phyloP scores from a whole-genome alignment of 2,888 invertebrate species.

The Coelinius sp. region DNA sequence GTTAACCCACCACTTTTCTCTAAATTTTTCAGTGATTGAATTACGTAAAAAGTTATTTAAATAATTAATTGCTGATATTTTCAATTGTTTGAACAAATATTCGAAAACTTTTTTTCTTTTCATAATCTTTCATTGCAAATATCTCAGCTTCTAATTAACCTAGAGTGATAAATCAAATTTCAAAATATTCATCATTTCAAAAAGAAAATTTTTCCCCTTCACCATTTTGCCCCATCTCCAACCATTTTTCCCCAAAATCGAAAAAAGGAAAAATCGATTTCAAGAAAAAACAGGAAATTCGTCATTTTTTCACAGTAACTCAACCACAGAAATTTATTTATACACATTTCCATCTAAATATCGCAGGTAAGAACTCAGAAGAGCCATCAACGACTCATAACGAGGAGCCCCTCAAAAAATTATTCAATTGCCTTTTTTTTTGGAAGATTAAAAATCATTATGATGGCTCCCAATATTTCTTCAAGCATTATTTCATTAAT shows the following conservation, averaged over 20 bases:
- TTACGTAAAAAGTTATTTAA: background rate
- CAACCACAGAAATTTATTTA: background rate
- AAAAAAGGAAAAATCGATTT: too few relatives aligned
- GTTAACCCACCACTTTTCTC: background rate
- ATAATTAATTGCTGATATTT: background rate
- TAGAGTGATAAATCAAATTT: background rate
- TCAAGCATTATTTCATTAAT: slow-evolving; percentile 6
- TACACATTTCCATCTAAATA: slow-evolving; percentile 21
- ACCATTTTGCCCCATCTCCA: background rate
- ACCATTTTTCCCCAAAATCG: too few relatives aligned
- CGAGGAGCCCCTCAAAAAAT: background rate
- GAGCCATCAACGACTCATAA: slow-evolving; percentile 4
- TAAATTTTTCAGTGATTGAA: slow-evolving; percentile 2
- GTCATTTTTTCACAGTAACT: background rate
- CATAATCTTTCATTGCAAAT: background rate
- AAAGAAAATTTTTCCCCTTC: background rate
- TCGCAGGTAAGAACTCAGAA: slow-evolving; percentile 13
- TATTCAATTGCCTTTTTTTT: background rate
- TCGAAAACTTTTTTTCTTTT: background rate
- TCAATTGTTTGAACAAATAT: background rate
- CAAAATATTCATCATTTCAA: background rate
- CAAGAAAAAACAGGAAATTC: background rate
- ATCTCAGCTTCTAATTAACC: background rate
- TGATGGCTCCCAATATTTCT: background rate
- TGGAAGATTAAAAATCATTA: background rate